Percentiles rank a stretch among this genome's conserved stretches.
These are phyloP conservation scores for Xiphophorus birchmanni DNA, from an alignment of 2,797 vertebrate species.

Conservation along the genomic window DNA sequence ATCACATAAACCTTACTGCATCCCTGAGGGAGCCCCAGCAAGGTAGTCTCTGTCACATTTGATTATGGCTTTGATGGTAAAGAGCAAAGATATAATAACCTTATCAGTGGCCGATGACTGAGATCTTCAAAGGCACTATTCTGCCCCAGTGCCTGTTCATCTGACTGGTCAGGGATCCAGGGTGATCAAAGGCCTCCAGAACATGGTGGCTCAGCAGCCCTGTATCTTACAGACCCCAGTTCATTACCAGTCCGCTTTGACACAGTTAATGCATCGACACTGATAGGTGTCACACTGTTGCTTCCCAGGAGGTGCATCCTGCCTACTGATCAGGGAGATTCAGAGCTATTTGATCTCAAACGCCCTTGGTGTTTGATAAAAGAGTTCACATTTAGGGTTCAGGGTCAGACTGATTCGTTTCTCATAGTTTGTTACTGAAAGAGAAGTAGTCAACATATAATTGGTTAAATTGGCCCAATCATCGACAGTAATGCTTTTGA, in stretches of 20 bases:
- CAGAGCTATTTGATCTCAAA: slow-evolving; percentile 58
- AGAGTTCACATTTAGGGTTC: slow-evolving; percentile 37
- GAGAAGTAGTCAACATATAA: neutral
- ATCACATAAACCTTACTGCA: slow-evolving; percentile 60
- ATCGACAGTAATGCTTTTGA: slow-evolving; percentile 18
- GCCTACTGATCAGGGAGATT: slow-evolving; percentile 56
- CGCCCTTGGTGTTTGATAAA: slow-evolving; percentile 58
- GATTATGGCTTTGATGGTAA: slow-evolving; percentile 77
- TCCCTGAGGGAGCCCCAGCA: slow-evolving; percentile 64
- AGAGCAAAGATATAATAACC: slow-evolving; percentile 78
- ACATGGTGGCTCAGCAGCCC: slow-evolving; percentile 53
- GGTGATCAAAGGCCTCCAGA: slow-evolving; percentile 78
- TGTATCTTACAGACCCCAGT: slow-evolving; percentile 39
- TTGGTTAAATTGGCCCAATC: neutral
- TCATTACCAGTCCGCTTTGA: slow-evolving; percentile 49
- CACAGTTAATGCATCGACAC: slow-evolving; percentile 38
- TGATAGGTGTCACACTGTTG: slow-evolving; percentile 70
- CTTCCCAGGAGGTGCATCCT: slow-evolving; percentile 58
- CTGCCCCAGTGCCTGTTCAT: slow-evolving; percentile 68
- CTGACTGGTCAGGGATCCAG: slow-evolving; percentile 58
- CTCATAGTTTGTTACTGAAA: neutral
- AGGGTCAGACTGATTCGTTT: slow-evolving; percentile 8
- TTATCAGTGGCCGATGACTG: slow-evolving; percentile 80
- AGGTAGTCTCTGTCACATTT: slow-evolving; percentile 72
- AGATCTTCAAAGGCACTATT: slow-evolving; percentile 79